Percentiles rank a stretch among this genome's conserved stretches.
Conservation (phyloP, 2,888 invertebrate genomes). For the Papilio demoleus region DNA sequence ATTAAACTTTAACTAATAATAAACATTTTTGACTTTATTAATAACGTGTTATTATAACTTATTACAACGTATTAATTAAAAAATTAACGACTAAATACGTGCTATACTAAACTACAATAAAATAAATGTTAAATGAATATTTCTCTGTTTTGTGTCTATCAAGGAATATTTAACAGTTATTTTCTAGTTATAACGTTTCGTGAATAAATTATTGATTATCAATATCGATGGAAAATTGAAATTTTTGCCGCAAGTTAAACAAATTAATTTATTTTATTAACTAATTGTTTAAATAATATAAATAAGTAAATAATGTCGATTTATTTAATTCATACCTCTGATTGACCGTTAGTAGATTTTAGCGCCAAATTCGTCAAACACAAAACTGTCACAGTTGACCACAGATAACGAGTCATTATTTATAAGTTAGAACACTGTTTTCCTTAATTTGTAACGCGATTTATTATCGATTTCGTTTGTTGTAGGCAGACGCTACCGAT, state of each 20-base stretch:
- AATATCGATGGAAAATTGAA: too few relatives aligned
- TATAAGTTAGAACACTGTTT: constrained; percentile 38
- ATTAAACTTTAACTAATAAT: neutral
- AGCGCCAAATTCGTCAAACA: constrained; percentile 62
- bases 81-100: neutral
- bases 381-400: constrained; percentile 59
- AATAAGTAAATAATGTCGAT: too few relatives aligned
- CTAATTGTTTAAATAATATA: neutral
- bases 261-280: neutral
- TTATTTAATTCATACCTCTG: constrained; percentile 58
- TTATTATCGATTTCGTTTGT: constrained; percentile 41
- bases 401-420: constrained; percentile 53
- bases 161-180: too few relatives aligned
- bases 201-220: too few relatives aligned
- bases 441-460: constrained; percentile 28
- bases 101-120: neutral
- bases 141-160: neutral
- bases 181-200: too few relatives aligned
- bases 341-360: constrained; percentile 62
- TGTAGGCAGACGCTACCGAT: constrained; percentile 44
- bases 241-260: neutral
- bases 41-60: too few relatives aligned
- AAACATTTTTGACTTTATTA: neutral
- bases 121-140: neutral
- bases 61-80: neutral